phyloP scores from a whole-genome alignment of 2,113 vertebrate species.

The Labeo catla region DNA sequence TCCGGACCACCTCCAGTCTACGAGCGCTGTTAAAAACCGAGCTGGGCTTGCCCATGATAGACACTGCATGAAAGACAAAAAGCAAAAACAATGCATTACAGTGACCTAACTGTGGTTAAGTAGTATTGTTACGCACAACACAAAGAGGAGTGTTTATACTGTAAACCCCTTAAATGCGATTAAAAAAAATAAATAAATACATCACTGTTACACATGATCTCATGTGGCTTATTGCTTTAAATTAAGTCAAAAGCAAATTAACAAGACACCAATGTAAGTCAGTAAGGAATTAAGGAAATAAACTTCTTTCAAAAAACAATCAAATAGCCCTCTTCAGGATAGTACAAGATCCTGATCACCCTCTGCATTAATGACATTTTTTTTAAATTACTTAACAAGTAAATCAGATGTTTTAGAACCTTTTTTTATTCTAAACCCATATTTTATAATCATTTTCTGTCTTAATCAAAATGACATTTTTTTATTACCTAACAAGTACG shows the following conservation, averaged over 20 bases:
- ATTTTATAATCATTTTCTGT: too few species aligned
- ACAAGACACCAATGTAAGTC: not conserved
- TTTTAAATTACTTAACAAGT: too few species aligned
- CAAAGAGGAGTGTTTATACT: not conserved
- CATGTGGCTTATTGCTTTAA: not conserved
- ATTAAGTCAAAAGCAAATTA: not conserved
- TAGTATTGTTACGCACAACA: not conserved
- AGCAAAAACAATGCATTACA: not conserved
- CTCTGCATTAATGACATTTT: not conserved
- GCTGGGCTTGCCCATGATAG: conserved; percentile 87
- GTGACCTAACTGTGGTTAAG: not conserved
- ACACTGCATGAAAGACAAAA: conserved; percentile 76
- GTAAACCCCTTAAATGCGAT: not conserved
- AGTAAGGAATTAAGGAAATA: not conserved
- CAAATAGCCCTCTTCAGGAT: not conserved
- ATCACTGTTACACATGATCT: not conserved
- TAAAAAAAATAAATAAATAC: not conserved
- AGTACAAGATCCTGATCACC: not conserved
- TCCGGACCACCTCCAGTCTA: conserved; percentile 94
- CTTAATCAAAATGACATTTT: not conserved
- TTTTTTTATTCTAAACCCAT: too few species aligned
- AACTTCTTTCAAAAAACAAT: not conserved
- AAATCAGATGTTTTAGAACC: too few species aligned
- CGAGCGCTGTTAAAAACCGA: conserved; percentile 97
- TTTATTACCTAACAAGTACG: not conserved